These are phyloP conservation scores for Triplophysa tibetana DNA, from an alignment of 2,113 vertebrate species.

Conservation along the genomic window DNA sequence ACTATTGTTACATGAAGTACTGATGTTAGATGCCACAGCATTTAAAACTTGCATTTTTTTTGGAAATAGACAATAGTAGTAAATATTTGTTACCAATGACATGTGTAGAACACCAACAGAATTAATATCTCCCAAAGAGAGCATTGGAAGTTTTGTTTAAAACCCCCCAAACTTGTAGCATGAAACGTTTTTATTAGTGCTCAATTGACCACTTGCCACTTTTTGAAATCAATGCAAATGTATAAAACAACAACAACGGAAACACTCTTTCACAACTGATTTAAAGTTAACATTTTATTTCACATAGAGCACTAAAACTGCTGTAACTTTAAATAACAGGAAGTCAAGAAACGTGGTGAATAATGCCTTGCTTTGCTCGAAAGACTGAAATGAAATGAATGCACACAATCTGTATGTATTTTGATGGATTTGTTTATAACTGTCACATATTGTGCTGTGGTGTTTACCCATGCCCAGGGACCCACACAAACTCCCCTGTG, in stretches of 20 bases:
- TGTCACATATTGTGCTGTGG: slow-evolving; percentile 44
- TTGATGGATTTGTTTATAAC: slow-evolving; percentile 26
- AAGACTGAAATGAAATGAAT: background rate
- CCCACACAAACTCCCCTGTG: slow-evolving; percentile 55
- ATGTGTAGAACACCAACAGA: no score
- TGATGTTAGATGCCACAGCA: no score
- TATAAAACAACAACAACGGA: background rate
- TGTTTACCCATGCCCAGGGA: slow-evolving; percentile 49
- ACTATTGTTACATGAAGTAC: no score
- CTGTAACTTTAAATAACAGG: background rate
- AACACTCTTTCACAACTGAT: background rate
- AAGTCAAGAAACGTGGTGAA: background rate
- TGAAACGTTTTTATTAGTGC: background rate
- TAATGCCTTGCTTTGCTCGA: background rate
- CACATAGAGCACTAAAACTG: background rate
- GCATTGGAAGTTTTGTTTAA: no score
- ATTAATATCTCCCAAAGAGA: no score
- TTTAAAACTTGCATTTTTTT: no score
- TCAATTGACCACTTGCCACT: no score
- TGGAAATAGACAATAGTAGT: no score
- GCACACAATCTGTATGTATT: background rate
- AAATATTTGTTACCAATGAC: no score
- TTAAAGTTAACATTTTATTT: no score
- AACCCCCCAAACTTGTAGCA: background rate
- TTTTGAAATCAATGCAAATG: background rate